phyloP scores from a whole-genome alignment of 2,113 vertebrate species.

The Falco punctatus region DNA sequence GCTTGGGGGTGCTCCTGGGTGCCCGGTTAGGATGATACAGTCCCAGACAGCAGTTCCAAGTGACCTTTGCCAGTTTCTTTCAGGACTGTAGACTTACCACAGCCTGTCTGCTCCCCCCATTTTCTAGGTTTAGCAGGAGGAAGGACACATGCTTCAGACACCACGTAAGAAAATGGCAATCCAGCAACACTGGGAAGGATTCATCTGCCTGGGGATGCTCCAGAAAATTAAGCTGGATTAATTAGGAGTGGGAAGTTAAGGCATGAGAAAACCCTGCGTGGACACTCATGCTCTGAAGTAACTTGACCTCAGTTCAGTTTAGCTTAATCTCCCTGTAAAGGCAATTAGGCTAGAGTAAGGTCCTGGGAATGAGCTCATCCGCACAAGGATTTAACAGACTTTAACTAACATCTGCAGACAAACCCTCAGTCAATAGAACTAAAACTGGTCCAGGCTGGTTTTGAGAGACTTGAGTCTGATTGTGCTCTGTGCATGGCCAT shows the following conservation, averaged over 20 bases:
- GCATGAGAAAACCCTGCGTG: neutral
- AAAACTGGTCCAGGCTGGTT: neutral
- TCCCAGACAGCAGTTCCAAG: neutral
- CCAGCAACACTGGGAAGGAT: neutral
- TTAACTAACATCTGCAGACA: neutral
- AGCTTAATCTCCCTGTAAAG: constrained; percentile 11
- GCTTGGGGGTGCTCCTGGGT: neutral
- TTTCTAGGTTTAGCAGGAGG: neutral
- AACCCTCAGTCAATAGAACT: neutral
- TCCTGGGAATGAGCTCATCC: neutral
- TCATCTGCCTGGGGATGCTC: neutral
- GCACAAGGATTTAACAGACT: neutral
- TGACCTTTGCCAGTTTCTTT: neutral
- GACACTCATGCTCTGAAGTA: neutral
- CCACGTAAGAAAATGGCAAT: neutral
- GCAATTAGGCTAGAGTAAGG: neutral
- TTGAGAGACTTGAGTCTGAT: neutral
- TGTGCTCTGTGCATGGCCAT: neutral
- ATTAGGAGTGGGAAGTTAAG: constrained; percentile 10
- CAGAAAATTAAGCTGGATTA: constrained; percentile 31
- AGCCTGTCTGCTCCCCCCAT: neutral
- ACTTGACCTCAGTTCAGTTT: neutral
- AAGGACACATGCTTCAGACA: neutral
- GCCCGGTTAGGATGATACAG: neutral
- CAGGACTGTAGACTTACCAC: neutral